Base-by-base conservation (phyloP, 2,113 vertebrate genomes). In the Poicephalus meyeri region DNA sequence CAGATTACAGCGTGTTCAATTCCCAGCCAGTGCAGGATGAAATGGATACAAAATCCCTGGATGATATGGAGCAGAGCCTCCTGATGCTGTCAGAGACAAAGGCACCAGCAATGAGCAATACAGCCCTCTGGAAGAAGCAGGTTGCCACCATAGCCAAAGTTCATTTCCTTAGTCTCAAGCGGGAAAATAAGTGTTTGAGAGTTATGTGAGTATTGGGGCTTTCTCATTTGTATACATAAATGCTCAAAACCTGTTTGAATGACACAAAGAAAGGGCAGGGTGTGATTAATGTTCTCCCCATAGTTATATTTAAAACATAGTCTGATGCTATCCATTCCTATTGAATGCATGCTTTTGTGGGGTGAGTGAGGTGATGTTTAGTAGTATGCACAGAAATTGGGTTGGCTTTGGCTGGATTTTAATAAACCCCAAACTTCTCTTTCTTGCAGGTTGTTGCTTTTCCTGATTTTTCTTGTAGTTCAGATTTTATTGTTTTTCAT, bases 1-100 rank as follows among this genome's bases (percentile, higher is more conserved):
- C 97, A 99, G 99, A 99, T 97, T 99, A 99, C 93, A 99, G 99
- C 15, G 98, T 99, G 86, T 99, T 99, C 81, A 98, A 93, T 64
- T 98, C 98, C 65, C 99, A 99, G 95, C 98, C 98, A 91, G 88
- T 39, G 1, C 99, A 98, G 74, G 99, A 99, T 1, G 99, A 99
- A 37, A 1, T 64, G 3, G 99, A 99, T 8, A 92, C 86, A 1
- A 97, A 97, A 23, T 98, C 98, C 26, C 55, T 98, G 24, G 98
- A 99, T 16, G 99, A 99, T 31, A 98, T 98, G 16, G 99, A 99
- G 94, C 99, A 99, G 97, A 98, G 98, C 66, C 98, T 99, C 60
- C 98, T 99, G 69, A 95, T 97, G 50, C 99, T 99, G 82, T 98
- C 99, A 0, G 98, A 99, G 95, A 87, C 96, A 8, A 98, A 97